phyloP scores from a whole-genome alignment of 2,113 vertebrate genomes.

The Melanerpes aurifrons region DNA sequence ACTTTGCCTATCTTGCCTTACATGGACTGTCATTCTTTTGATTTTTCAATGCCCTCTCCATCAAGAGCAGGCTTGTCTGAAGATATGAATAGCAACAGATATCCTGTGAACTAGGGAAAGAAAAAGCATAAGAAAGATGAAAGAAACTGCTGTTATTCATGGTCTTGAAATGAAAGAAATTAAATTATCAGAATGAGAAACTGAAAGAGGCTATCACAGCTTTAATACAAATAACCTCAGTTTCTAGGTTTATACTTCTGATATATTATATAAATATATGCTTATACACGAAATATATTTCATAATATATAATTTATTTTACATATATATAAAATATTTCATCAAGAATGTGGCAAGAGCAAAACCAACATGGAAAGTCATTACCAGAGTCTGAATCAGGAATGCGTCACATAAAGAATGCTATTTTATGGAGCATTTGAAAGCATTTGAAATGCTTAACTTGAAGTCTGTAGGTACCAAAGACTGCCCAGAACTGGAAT shows the following conservation, averaged over 20 bases:
- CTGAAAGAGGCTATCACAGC: neutral
- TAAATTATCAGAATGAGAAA: neutral
- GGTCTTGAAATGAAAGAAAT: neutral
- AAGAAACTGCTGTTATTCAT: neutral
- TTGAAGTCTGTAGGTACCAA: neutral
- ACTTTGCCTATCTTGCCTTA: neutral
- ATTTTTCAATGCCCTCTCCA: neutral
- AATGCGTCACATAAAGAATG: neutral
- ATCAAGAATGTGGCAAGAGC: neutral
- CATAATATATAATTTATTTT: neutral
- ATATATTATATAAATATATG: neutral
- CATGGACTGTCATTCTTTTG: neutral
- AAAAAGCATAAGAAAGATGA: neutral
- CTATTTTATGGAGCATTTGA: neutral
- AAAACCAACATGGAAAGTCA: neutral
- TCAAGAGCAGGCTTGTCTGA: neutral
- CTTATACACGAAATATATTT: neutral
- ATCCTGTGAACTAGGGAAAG: neutral
- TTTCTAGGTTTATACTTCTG: neutral
- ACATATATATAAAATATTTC: neutral
- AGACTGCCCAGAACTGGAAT: neutral
- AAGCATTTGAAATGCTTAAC: neutral
- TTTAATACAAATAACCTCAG: neutral
- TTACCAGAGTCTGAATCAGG: neutral
- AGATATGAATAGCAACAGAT: neutral